Base-by-base conservation (phyloP, 2,888 invertebrate genomes). In the Tuberolachnus salignus region DNA sequence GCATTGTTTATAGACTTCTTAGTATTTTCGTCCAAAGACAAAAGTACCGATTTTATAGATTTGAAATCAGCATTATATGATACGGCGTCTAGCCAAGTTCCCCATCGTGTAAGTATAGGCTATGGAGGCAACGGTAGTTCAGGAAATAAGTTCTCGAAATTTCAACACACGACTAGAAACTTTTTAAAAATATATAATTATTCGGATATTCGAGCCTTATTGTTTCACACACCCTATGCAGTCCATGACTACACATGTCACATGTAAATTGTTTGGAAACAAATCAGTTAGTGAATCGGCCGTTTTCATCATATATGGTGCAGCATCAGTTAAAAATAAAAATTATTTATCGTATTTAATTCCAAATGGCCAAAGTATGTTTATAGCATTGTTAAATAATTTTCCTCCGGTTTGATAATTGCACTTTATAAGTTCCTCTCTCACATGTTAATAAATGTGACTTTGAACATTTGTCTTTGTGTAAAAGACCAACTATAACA, bases 401-500 rank as follows among this genome's bases (percentile, higher is more conserved):
- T 61, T 59, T 11, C 19, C 51, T n/a, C 49, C 63, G 2, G 63
- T 73, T 61, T 73, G 44, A 44, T 44, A 59, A 51, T 73, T 63
- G 10, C 61, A 49, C n/a, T 55, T 46, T 44, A 3, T 2, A 26
- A 63, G 46, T 21, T 63, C 46, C 44, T 21, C 13, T n/a, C n/a
- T n/a, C 34, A 3, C 57, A 23, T 10, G 57, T 57, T 11, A 57
- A 23, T 57, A 23, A 57, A 57, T 57, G 23, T 10, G 57, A 57
- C 73, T 14, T 46, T 16, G 57, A 21, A 42, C 46, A 49, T 26
- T 49, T 49, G 1, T 19, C 51, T 26, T 80, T 51, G 16, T 59
- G 53, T 10, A 19, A 9, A 19, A 55, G 53, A 19, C 53, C 53
- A 55, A 55, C 19, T 55, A 55, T 9, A 81, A 87, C 61, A 73